A percentile compares a stretch with the other conserved stretches of the same genome.
Conservation (phyloP, 2,888 invertebrate genomes). For the Andricus curvator region DNA sequence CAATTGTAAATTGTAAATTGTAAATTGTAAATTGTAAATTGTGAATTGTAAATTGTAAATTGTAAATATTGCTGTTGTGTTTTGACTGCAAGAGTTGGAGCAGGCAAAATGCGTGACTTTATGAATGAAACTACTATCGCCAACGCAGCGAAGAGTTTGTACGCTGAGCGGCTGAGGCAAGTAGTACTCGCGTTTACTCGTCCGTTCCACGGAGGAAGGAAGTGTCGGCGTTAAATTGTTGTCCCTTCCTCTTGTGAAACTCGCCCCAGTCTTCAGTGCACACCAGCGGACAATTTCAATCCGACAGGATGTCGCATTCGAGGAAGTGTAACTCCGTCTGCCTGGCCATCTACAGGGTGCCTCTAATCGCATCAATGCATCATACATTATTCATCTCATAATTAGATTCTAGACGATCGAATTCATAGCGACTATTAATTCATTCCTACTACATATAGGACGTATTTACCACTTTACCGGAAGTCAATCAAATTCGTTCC, state of each 20-base stretch:
- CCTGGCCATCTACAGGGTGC: slow-evolving; percentile 65
- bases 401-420: slow-evolving; percentile 64
- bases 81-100: slow-evolving; percentile 49
- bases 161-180: slow-evolving; percentile 53
- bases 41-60: background rate
- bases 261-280: slow-evolving; percentile 31
- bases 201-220: slow-evolving; percentile 66
- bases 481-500: background rate
- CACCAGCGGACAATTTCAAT: slow-evolving; percentile 64
- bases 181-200: slow-evolving; percentile 71
- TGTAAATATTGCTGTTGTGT: slow-evolving; percentile 37
- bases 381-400: slow-evolving; percentile 70
- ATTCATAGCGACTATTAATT: slow-evolving; percentile 56
- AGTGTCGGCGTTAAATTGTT: slow-evolving; percentile 65
- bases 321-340: slow-evolving; percentile 72
- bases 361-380: slow-evolving; percentile 70
- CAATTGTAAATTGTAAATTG: too few relatives aligned
- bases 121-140: slow-evolving; percentile 74
- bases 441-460: slow-evolving; percentile 1
- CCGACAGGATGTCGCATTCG: slow-evolving; percentile 72
- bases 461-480: slow-evolving; percentile 10
- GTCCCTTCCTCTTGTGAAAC: slow-evolving; percentile 68
- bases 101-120: slow-evolving; percentile 67
- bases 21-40: too few relatives aligned
- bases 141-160: slow-evolving; percentile 46